These are phyloP conservation scores for Pantherophis guttatus DNA, from an alignment of 2,113 vertebrate species.

Conservation along the genomic window DNA sequence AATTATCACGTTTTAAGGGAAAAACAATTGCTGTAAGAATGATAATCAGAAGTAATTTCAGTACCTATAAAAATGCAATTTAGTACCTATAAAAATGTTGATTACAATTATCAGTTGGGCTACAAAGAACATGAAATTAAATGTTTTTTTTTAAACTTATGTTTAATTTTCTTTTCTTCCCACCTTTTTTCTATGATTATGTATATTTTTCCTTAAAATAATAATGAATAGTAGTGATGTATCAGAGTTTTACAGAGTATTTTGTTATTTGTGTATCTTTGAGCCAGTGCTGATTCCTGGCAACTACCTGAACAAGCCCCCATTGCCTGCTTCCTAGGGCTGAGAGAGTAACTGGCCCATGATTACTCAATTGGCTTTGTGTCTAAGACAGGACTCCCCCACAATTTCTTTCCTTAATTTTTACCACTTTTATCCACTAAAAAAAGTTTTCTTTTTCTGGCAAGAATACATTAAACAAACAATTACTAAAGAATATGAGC, in stretches of 20 bases:
- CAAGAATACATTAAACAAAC: neutral
- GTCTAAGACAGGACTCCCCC: neutral
- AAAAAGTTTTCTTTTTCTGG: neutral
- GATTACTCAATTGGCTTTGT: neutral
- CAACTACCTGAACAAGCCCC: neutral
- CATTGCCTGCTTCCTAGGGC: neutral
- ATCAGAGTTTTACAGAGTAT: neutral
- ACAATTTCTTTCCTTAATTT: neutral
- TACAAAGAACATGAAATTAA: neutral
- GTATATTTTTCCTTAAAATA: neutral
- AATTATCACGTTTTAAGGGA: neutral
- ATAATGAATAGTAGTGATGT: neutral
- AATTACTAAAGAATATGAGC: neutral
- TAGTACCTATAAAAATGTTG: neutral
- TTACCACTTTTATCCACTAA: neutral
- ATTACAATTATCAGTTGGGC: neutral
- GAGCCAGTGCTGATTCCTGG: neutral
- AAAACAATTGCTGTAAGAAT: neutral
- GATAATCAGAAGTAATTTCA: neutral
- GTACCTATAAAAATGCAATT: neutral
- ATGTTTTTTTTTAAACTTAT: neutral
- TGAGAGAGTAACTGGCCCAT: neutral
- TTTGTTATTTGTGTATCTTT: neutral
- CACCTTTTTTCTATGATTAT: neutral
- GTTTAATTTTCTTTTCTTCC: neutral